Conservation (phyloP, 2,888 invertebrate genomes). For the Aproaerema taeniolella region DNA sequence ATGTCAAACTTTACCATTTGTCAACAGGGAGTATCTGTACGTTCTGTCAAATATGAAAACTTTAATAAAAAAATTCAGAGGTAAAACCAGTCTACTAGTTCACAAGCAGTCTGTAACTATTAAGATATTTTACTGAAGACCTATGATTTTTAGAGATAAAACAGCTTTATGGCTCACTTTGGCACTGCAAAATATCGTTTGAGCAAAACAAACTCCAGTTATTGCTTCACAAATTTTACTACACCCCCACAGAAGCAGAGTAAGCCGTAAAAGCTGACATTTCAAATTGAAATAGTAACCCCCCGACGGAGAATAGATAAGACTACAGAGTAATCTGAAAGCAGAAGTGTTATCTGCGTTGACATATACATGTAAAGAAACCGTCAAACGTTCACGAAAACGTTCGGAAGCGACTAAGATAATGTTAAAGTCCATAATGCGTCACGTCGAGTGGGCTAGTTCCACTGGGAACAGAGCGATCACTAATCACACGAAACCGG, state of each 20-base stretch:
- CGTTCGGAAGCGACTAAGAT: conserved; percentile 41
- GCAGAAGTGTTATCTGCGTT: conserved; percentile 26
- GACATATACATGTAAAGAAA: conserved; percentile 20
- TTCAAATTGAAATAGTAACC: conserved; percentile 34
- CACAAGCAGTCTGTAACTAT: conserved; percentile 70
- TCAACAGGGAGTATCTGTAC: conserved; percentile 52
- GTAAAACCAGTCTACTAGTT: conserved; percentile 73
- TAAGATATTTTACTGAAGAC: conserved; percentile 67
- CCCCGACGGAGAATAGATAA: conserved; percentile 29
- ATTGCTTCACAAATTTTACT: conserved; percentile 33
- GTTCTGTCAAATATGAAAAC: conserved; percentile 57
- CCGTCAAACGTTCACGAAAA: conserved; percentile 31
- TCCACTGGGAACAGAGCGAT: conserved; percentile 41
- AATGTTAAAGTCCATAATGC: conserved; percentile 47
- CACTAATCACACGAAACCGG: conserved; percentile 32
- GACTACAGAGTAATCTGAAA: conserved; percentile 22
- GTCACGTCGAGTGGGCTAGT: conserved; percentile 38
- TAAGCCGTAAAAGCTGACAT: conserved; percentile 71
- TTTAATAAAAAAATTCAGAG: conserved; percentile 55
- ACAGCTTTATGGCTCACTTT: conserved; percentile 74
- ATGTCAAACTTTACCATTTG: conserved; percentile 43
- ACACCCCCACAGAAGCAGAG: conserved; percentile 63
- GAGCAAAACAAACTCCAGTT: conserved; percentile 60
- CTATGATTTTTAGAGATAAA: conserved; percentile 50
- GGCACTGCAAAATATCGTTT: conserved; percentile 67